These are phyloP conservation scores for Cephus pygmeus DNA, from an alignment of 2,888 invertebrate species.

Conservation along the genomic window DNA sequence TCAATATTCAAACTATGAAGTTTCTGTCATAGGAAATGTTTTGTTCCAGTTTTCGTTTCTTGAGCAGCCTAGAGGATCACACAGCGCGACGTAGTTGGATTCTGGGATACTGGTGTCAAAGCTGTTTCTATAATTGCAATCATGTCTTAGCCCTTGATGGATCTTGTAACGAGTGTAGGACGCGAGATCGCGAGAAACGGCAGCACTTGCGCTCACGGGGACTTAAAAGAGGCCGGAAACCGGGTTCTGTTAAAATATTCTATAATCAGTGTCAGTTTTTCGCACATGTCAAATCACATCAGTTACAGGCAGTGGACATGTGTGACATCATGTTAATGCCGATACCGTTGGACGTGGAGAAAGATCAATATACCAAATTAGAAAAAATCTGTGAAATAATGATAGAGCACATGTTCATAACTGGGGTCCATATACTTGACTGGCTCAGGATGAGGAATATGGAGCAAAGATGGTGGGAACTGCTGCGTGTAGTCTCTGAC, in stretches of 20 bases:
- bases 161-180: constrained; percentile 23
- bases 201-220: constrained; percentile 43
- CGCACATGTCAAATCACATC: constrained; percentile 51
- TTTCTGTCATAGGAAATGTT: neutral
- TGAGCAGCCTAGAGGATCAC: constrained; percentile 54
- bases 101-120: constrained; percentile 57
- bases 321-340: constrained; percentile 60
- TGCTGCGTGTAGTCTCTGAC: neutral
- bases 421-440: constrained; percentile 51
- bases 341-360: constrained; percentile 42
- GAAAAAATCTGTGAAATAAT: constrained; percentile 48
- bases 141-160: constrained; percentile 30
- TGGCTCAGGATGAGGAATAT: constrained; percentile 47
- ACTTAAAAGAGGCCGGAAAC: constrained; percentile 38
- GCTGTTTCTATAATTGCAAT: constrained; percentile 48
- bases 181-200: constrained; percentile 40
- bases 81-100: constrained; percentile 56
- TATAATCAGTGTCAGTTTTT: constrained; percentile 61
- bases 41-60: constrained; percentile 52
- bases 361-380: constrained; percentile 41
- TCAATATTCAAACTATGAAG: neutral
- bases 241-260: constrained; percentile 49
- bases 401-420: constrained; percentile 55
- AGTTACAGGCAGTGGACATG: constrained; percentile 41
- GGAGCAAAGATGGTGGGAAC: constrained; percentile 46